These are phyloP conservation scores for Glyphotaelius pellucidus DNA, from an alignment of 2,888 invertebrate genomes.

Conservation along the genomic window DNA sequence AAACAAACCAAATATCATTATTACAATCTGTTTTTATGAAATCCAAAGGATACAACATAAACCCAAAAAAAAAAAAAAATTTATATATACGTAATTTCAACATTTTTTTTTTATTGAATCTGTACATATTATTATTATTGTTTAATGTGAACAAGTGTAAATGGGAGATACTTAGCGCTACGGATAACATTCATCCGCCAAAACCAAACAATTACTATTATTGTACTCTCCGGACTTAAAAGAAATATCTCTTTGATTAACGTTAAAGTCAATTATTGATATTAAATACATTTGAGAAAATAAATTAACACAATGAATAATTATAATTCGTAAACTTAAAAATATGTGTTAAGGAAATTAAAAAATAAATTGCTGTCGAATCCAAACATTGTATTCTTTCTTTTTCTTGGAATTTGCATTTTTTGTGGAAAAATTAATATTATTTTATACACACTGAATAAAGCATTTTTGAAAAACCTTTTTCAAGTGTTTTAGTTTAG, in stretches of 20 bases:
- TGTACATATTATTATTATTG: not conserved
- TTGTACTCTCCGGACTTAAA: slow-evolving; percentile 35
- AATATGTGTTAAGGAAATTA: slow-evolving; percentile 40
- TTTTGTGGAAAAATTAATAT: slow-evolving; percentile 9
- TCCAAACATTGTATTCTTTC: slow-evolving; percentile 11
- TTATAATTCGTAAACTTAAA: slow-evolving; percentile 13
- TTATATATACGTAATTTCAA: not conserved
- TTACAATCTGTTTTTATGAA: slow-evolving; percentile 8
- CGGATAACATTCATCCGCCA: not conserved
- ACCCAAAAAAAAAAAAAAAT: not conserved
- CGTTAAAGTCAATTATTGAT: not conserved
- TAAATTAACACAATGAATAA: slow-evolving; percentile 36
- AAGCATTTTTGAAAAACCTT: not conserved
- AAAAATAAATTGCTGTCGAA: slow-evolving; percentile 14
- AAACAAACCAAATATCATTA: slow-evolving; percentile 19
- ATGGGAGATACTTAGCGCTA: not conserved
- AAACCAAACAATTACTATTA: slow-evolving; percentile 22
- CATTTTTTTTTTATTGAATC: not conserved
- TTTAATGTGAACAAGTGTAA: not conserved
- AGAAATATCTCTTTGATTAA: slow-evolving; percentile 18
- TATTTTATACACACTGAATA: not conserved
- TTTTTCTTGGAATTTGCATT: slow-evolving; percentile 10
- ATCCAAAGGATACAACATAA: not conserved
- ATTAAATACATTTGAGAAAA: slow-evolving; percentile 34
- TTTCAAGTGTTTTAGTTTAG: not conserved